These are phyloP conservation scores for Drosophila macrothrix DNA, from an alignment of 2,888 invertebrate genomes.

Conservation along the genomic window DNA sequence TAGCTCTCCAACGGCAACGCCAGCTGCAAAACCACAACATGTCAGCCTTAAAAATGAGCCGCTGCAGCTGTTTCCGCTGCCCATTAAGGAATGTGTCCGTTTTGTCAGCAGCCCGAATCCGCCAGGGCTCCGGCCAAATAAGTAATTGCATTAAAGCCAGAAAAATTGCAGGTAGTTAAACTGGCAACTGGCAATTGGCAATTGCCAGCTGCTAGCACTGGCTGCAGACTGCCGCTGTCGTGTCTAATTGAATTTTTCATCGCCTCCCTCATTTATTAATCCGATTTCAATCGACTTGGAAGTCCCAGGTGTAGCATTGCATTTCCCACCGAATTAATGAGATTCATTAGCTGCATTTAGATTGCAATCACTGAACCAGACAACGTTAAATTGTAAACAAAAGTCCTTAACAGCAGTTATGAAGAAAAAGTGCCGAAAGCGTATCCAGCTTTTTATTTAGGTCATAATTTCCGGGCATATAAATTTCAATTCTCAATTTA, in stretches of 20 bases:
- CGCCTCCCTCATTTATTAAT: constrained; percentile 78
- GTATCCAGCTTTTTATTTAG: background rate
- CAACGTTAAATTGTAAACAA: constrained; percentile 31
- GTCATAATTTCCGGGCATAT: background rate
- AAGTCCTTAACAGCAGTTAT: background rate
- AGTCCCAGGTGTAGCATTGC: constrained; percentile 43
- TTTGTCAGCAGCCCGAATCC: constrained; percentile 38
- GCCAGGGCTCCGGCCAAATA: constrained; percentile 28
- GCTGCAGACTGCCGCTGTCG: constrained; percentile 20
- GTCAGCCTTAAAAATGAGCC: constrained; percentile 71
- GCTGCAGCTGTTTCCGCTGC: constrained; percentile 61
- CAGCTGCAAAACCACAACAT: constrained; percentile 57
- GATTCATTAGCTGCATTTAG: constrained; percentile 78
- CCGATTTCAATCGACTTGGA: constrained; percentile 77
- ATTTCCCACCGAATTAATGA: constrained; percentile 71
- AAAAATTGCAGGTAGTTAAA: constrained; percentile 70
- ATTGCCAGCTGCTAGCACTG: constrained; percentile 7
- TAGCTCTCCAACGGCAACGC: constrained; percentile 26
- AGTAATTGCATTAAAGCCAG: constrained; percentile 71
- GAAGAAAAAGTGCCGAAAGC: background rate
- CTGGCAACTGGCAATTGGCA: constrained; percentile 25
- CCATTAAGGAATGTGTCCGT: constrained; percentile 60
- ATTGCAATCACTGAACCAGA: constrained; percentile 54
- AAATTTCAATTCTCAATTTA: background rate
- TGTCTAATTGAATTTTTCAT: constrained; percentile 78